Percentiles rank a stretch among this genome's conserved stretches.
Evolutionary conservation across 2,113 vertebrate genomes (phyloP).

Genomic region (Nestor notabilis): DNA sequence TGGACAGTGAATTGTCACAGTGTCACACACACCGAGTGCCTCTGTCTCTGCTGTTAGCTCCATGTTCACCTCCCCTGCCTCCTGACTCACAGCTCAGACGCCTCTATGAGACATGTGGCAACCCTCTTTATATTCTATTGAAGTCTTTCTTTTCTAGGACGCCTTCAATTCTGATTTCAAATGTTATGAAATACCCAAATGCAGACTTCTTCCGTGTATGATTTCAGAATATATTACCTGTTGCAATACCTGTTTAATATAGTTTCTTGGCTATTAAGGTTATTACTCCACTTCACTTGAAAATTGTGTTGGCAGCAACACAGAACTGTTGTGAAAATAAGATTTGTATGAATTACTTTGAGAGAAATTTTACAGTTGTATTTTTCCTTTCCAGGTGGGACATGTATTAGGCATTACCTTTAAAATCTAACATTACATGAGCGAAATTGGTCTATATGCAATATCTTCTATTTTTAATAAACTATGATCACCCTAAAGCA

Average conservation of each 20-base stretch:
- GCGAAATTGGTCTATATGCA: neutral
- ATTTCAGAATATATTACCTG: neutral
- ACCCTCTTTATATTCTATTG: neutral
- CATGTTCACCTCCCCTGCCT: neutral
- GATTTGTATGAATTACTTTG: neutral
- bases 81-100: neutral
- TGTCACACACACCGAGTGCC: neutral
- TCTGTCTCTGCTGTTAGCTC: neutral
- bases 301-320: neutral
- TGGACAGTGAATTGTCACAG: accelerated
- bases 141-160: neutral
- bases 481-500: neutral
- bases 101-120: neutral
- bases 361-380: neutral
- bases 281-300: neutral
- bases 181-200: neutral
- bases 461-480: neutral
- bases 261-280: neutral
- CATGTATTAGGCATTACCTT: neutral
- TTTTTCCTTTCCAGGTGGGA: neutral
- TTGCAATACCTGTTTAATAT: neutral
- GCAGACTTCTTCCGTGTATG: neutral
- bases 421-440: neutral
- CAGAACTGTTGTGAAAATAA: neutral
- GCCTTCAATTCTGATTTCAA: neutral